Evolutionary conservation across 2,888 invertebrate species (phyloP).

Genomic region (Cephonodes hylas): DNA sequence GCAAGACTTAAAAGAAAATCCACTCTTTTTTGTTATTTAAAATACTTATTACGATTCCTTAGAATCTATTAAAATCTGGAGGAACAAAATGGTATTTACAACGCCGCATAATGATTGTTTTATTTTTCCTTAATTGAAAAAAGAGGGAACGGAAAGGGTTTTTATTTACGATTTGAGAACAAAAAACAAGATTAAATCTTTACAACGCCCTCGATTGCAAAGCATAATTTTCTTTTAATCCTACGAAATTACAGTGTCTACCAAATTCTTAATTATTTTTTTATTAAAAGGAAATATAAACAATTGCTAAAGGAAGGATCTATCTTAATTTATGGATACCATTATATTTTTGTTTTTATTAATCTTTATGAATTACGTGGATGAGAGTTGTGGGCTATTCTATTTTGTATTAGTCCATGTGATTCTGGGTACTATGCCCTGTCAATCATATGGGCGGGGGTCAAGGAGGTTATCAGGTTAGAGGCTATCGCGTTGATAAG

Average conservation of each 20-base stretch:
- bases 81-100: not conserved
- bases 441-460: too few species aligned
- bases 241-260: not conserved
- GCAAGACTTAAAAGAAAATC: too few species aligned
- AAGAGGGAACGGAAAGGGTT: not conserved
- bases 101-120: not conserved
- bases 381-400: too few species aligned
- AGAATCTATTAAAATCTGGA: not conserved
- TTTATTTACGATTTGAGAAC: not conserved
- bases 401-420: too few species aligned
- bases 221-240: not conserved
- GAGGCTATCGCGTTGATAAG: too few species aligned
- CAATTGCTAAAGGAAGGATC: not conserved
- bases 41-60: not conserved
- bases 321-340: not conserved
- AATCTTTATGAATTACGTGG: not conserved
- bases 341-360: not conserved
- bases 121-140: constrained; percentile 2
- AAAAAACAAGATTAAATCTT: not conserved
- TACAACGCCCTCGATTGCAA: not conserved
- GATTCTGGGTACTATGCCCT: too few species aligned
- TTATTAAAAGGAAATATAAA: not conserved
- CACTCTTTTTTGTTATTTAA: too few species aligned
- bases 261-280: not conserved
- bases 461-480: too few species aligned